A percentile compares a stretch with the other conserved stretches of the same genome.
Conservation (phyloP, 2,797 vertebrate species). For the Toxotes lorentzi region DNA sequence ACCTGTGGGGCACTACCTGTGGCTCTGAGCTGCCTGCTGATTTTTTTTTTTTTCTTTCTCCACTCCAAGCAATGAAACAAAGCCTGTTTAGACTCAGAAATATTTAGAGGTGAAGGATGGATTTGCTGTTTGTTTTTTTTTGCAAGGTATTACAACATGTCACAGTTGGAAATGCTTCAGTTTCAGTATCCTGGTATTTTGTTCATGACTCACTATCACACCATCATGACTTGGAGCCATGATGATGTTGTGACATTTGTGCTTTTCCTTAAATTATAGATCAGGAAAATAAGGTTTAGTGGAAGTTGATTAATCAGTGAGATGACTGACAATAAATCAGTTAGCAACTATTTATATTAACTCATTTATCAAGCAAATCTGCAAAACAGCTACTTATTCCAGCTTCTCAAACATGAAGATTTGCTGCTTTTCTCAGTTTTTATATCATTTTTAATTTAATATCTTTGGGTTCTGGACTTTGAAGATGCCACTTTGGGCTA, state of each 20-base stretch:
- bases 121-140: too few species aligned
- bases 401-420: neutral
- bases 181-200: neutral
- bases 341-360: neutral
- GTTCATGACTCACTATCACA: neutral
- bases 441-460: too few species aligned
- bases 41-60: neutral
- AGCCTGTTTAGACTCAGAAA: neutral
- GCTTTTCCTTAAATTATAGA: neutral
- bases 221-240: neutral
- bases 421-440: neutral
- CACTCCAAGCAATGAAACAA: slow-evolving; percentile 1
- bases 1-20: slow-evolving; percentile 76
- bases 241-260: neutral
- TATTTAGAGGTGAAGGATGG: neutral
- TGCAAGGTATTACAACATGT: neutral
- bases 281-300: neutral
- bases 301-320: neutral
- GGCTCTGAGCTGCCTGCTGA: slow-evolving; percentile 48
- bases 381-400: neutral
- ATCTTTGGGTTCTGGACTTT: neutral
- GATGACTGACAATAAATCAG: neutral
- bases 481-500: neutral
- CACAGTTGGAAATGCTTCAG: neutral
- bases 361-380: neutral